Evolutionary conservation across 2,888 invertebrate genomes (phyloP), one percentile per base, ranked within the genome.

Genomic region (Chrysolina haemoptera): DNA sequence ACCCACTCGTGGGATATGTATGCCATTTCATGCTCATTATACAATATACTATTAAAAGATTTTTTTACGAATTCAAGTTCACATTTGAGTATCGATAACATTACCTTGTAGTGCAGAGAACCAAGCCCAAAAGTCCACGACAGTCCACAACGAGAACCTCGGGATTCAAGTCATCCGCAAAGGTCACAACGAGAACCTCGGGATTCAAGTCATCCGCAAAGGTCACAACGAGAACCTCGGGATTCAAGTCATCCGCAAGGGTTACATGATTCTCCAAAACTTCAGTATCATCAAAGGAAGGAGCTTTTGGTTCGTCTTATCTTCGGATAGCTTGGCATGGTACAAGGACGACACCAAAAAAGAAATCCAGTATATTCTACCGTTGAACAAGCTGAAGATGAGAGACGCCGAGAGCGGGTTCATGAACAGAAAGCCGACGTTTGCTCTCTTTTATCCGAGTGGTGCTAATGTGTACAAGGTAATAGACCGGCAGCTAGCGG

Each of bases 361-460:
- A 83, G 99, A 99, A 89, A 99, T 99, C 91, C 99, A 99, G 88
- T 99, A 97, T 89, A 98, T 99, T 98, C 90, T 99, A 87, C 96
- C 98, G 62, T 90, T 99, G 87, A 99, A 99, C 89, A 97, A 96
- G 76, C 91, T 99, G 81, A 99, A 98, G 90, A 90, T 99, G 83
- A 92, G 97, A 74, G 99, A 99, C 88, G 92, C 98, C 81, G 99
- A 99, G 88, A 95, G 97, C 88, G 97, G 98, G 70, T 98, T 99
- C 89, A 98, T 98, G 96, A 98, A 98, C 72, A 93, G 97, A 79
- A 93, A 98, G 84, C 98, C 98, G 89, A 96, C 96, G 89, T 99
- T 99, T 90, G 98, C 98, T 71, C 91, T 99, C 71, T 99, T 99
- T 91, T 98, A 98, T 90, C 96, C 97, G 0, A 99, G 99, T 87